Evolutionary conservation across 2,113 vertebrate species (phyloP), one percentile per base, ranked within the genome.

Genomic region (Illadopsis cleaveri): DNA sequence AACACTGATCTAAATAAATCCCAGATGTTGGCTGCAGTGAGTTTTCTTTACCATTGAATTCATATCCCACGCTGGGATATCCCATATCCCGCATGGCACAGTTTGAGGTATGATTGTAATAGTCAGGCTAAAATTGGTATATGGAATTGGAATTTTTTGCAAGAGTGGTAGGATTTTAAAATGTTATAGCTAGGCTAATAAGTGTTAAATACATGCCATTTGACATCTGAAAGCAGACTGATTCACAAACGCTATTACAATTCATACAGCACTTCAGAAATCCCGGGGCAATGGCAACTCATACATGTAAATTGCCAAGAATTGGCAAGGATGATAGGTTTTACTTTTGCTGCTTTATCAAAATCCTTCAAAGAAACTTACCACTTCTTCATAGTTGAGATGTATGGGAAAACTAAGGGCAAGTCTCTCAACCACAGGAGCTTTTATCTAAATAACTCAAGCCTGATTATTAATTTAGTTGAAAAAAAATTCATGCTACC

Each of bases 71-170:
- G 0, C 7, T 28, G 16, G 23, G 40, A 80, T 71, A 82, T 6
- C 23, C 30, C 13, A 27, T n/a, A 82, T 7, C 9, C 22, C 11
- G 17, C 0, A 2, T 0, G 50, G 16, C 0, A 0, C 20, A 75
- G 30, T 50, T 56, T 51, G 51, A 70, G 10, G 30, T 38, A 48
- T 11, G 31, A 66, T 4, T 68, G 15, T 45, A 76, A 72, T 8
- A 80, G n/a, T 17, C 15, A 53, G 19, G 15, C 11, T 56, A 71
- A 82, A 93, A 56, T 2, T 53, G 21, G 64, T 24, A 40, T 0
- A 14, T 73, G n/a, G 21, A 86, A 83, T 2, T 23, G 25, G 70
- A 75, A 10, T 23, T 53, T 69, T 54, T 61, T 61, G 30, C 48
- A 69, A 64, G 53, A 80, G 3, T 21, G 28, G n/a, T 9, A 65